Conservation (phyloP, 2,113 vertebrate species). For the Daboia siamensis region DNA sequence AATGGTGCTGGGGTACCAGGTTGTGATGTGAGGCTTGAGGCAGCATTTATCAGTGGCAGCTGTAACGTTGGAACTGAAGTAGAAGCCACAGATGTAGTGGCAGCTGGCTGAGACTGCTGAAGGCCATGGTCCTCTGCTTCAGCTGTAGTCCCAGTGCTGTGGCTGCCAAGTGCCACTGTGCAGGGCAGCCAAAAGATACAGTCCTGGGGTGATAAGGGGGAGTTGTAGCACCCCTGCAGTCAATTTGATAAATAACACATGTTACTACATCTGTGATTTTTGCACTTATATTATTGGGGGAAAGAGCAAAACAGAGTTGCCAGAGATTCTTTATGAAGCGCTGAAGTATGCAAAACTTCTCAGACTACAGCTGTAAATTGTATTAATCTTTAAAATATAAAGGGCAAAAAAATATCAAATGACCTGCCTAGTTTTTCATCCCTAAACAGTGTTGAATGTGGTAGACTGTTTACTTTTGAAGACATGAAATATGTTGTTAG, state of each 20-base stretch:
- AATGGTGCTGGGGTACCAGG: no score
- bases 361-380: neutral
- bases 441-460: neutral
- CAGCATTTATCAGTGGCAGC: no score
- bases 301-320: neutral
- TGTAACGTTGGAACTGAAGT: no score
- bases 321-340: neutral
- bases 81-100: no score
- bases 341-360: neutral
- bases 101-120: no score
- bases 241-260: neutral
- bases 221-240: neutral
- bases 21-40: no score
- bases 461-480: neutral
- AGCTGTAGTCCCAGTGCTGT: neutral
- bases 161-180: neutral
- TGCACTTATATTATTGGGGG: neutral
- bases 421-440: neutral
- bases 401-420: neutral
- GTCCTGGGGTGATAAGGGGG: neutral
- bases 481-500: slow-evolving; percentile 13
- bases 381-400: neutral
- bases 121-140: no score
- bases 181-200: neutral
- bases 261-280: neutral